Evolutionary conservation across 2,113 vertebrate genomes (phyloP).

Genomic region (Pseudonaja textilis): DNA sequence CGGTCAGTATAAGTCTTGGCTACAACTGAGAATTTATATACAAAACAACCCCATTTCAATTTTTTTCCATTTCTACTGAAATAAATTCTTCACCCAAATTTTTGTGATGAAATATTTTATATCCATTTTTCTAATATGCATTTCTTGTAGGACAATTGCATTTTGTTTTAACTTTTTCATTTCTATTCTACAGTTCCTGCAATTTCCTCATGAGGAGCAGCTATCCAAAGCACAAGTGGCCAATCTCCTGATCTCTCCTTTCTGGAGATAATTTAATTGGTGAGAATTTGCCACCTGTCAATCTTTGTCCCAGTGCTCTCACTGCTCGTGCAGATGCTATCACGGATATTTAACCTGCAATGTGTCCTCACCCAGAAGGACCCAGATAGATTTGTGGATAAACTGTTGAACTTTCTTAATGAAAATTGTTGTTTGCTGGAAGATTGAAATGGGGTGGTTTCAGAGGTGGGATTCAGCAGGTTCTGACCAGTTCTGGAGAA

Average conservation of each 20-base stretch:
- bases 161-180: background rate
- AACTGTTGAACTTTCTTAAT: background rate
- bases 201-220: background rate
- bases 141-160: background rate
- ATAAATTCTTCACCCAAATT: background rate
- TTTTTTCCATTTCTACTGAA: background rate
- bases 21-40: background rate
- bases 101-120: background rate
- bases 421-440: background rate
- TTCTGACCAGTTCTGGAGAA: too few species aligned
- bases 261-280: background rate
- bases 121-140: background rate
- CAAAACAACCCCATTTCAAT: background rate
- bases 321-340: background rate
- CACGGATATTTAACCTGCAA: background rate
- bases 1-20: background rate
- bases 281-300: background rate
- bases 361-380: background rate
- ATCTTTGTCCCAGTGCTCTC: background rate
- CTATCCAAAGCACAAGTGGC: background rate
- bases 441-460: background rate
- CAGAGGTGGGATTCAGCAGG: too few species aligned
- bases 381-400: background rate
- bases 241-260: background rate
- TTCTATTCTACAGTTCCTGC: background rate